Conservation (phyloP, 2,113 vertebrate species). For the Nymphicus hollandicus region DNA sequence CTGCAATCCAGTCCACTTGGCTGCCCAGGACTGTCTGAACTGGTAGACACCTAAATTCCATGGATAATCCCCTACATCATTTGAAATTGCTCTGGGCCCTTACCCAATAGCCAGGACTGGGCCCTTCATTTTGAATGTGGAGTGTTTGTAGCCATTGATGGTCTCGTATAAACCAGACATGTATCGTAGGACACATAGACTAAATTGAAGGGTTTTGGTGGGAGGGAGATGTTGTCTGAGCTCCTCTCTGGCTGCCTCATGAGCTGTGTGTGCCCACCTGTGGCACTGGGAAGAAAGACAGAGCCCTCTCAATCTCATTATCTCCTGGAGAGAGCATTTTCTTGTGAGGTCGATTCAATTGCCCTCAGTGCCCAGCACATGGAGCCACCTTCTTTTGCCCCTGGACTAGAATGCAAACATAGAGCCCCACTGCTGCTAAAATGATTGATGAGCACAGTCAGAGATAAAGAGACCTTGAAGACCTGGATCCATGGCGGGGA, state of each 20-base stretch:
- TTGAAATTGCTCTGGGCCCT: not conserved
- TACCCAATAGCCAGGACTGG: not conserved
- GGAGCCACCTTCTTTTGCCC: not conserved
- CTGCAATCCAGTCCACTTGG: not conserved
- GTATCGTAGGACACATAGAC: rapidly evolving
- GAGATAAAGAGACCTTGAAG: not conserved
- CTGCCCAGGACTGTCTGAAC: not conserved
- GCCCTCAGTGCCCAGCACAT: not conserved
- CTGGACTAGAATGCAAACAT: not conserved
- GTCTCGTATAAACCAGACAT: rapidly evolving
- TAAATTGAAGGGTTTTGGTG: not conserved
- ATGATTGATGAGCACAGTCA: not conserved
- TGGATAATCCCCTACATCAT: not conserved
- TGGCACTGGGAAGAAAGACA: not conserved
- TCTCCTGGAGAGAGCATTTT: not conserved
- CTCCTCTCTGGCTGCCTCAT: not conserved
- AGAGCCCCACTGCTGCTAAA: not conserved
- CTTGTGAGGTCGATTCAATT: not conserved
- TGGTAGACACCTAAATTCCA: not conserved
- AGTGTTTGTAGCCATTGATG: not conserved
- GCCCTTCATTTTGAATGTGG: not conserved
- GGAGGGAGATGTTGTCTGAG: not conserved
- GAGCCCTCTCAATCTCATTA: not conserved
- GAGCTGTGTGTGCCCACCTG: not conserved
- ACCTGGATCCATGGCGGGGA: not conserved